Conservation (phyloP, 2,888 invertebrate genomes). For the Oligia latruncula region DNA sequence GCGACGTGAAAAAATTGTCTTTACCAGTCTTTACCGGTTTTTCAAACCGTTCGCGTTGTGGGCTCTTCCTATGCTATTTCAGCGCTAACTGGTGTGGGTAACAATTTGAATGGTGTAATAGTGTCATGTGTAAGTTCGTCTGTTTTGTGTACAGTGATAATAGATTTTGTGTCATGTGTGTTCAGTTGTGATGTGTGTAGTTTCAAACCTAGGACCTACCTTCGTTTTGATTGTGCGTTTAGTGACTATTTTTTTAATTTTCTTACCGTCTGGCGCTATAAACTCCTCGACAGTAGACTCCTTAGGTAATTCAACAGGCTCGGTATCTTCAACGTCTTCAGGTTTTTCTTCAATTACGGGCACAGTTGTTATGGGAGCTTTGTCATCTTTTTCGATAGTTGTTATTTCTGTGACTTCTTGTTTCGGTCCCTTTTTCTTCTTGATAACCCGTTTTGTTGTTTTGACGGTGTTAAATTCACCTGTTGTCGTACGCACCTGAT, state of each 20-base stretch:
- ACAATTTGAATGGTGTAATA: conserved; percentile 13
- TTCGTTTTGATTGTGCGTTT: conserved; percentile 36
- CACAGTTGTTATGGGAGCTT: too few relatives aligned
- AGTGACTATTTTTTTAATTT: conserved; percentile 16
- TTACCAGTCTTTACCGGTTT: not conserved
- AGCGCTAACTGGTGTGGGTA: conserved; percentile 19
- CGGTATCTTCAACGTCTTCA: too few relatives aligned
- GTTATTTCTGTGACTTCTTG: too few relatives aligned
- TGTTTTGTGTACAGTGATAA: conserved; percentile 19
- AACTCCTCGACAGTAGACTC: too few relatives aligned
- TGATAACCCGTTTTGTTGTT: conserved; percentile 67
- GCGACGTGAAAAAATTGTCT: not conserved
- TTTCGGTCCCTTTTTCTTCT: too few relatives aligned
- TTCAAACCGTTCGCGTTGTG: not conserved
- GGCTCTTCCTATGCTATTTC: not conserved
- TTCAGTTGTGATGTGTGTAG: conserved; percentile 35
- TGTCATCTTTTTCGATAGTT: too few relatives aligned
- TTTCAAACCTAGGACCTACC: conserved; percentile 43
- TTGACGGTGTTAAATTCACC: conserved; percentile 71
- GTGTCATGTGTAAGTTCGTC: conserved; percentile 28
- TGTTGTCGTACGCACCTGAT: conserved; percentile 51
- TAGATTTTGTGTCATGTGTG: conserved; percentile 18
- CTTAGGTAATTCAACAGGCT: too few relatives aligned
- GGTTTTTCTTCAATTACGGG: too few relatives aligned
- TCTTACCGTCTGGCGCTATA: too few relatives aligned